Percentiles rank a stretch among this genome's conserved stretches.
phyloP scores from a whole-genome alignment of 2,113 vertebrate species.

The Ornithorhynchus anatinus region DNA sequence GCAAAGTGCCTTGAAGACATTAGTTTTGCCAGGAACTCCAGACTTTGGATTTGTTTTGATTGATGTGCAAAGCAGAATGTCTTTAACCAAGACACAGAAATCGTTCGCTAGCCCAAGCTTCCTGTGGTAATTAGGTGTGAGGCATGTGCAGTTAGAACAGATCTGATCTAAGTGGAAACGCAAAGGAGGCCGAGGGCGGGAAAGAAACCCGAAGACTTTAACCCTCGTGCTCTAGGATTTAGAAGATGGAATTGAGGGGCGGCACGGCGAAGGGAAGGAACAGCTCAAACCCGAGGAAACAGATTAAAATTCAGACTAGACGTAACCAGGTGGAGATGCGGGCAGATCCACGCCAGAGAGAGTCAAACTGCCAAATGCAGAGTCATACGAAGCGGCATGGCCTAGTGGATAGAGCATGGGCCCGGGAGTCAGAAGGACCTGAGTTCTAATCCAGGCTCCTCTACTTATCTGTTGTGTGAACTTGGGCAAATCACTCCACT shows the following conservation, averaged over 20 bases:
- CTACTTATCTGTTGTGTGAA: too few relatives aligned
- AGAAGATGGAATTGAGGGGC: background rate
- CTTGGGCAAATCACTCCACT: too few relatives aligned
- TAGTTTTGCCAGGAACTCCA: background rate
- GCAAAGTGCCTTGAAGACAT: background rate
- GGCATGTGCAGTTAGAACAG: background rate
- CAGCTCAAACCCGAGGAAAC: background rate
- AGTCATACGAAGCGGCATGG: too few relatives aligned
- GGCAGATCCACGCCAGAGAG: background rate
- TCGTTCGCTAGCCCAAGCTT: background rate
- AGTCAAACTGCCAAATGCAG: too few relatives aligned
- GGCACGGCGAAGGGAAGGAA: background rate
- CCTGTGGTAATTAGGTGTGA: background rate
- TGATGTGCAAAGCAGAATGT: background rate
- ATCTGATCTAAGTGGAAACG: constrained; percentile 2
- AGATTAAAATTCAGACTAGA: background rate
- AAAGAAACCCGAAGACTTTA: too few relatives aligned
- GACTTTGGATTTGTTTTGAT: background rate
- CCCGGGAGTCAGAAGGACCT: too few relatives aligned
- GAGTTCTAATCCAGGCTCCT: too few relatives aligned
- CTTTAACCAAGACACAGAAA: constrained; percentile 4
- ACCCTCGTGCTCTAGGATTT: background rate
- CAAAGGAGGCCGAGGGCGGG: background rate
- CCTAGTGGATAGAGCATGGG: too few relatives aligned
- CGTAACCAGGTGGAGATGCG: background rate